A percentile compares a stretch with the other conserved stretches of the same genome.
Conservation (phyloP, 2,113 vertebrate genomes). For the Nesogale talazaci region DNA sequence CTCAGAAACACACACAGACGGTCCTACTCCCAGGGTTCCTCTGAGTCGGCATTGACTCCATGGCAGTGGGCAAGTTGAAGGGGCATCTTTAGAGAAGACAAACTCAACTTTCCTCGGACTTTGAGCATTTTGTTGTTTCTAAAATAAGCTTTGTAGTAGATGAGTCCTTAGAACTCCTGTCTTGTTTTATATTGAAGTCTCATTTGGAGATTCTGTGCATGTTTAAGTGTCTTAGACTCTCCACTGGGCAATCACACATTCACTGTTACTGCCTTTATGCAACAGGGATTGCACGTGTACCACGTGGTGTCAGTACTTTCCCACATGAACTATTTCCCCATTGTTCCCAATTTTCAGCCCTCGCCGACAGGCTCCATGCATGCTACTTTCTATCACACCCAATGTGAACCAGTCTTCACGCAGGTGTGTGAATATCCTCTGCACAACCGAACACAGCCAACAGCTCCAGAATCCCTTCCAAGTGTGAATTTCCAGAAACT, state of each 20-base stretch:
- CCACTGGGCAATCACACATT: background rate
- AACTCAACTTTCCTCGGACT: too few species aligned
- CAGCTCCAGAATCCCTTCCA: background rate
- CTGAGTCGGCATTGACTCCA: too few species aligned
- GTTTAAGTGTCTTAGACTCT: background rate
- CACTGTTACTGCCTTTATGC: background rate
- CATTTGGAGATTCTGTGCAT: background rate
- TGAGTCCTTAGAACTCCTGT: too few species aligned
- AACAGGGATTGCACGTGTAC: background rate
- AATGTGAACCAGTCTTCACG: background rate
- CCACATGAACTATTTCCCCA: background rate
- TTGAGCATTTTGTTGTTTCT: too few species aligned
- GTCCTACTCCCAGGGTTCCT: too few species aligned
- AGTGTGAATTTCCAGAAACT: background rate
- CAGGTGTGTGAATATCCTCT: conserved; percentile 56
- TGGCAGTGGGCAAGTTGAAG: too few species aligned
- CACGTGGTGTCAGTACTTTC: background rate
- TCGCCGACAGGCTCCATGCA: background rate
- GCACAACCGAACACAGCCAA: background rate
- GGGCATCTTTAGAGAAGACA: too few species aligned
- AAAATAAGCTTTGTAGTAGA: too few species aligned
- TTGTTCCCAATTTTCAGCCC: background rate
- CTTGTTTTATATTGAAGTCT: too few species aligned
- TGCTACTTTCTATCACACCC: background rate
- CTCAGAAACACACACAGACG: too few species aligned